Evolutionary conservation across 2,113 vertebrate species (phyloP).

Genomic region (Thunnus maccoyii): DNA sequence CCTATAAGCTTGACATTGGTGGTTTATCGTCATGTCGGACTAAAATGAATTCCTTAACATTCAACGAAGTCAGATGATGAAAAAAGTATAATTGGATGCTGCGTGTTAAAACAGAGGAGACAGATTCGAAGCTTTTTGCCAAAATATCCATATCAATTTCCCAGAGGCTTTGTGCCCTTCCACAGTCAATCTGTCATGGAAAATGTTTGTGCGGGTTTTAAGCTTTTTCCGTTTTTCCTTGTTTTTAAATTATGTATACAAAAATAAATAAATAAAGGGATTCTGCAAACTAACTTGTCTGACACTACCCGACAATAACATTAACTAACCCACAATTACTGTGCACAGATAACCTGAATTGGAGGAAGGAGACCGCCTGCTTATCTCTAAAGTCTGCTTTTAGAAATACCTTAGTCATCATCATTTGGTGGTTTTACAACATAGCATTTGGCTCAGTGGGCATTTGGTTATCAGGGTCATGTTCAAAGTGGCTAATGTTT

Average conservation of each 20-base stretch:
- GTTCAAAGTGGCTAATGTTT: conserved; percentile 82
- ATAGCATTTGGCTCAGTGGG: conserved; percentile 69
- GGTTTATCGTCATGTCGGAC: conserved; percentile 64
- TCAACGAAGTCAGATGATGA: conserved; percentile 25
- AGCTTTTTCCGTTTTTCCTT: neutral
- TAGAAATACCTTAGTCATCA: conserved; percentile 71
- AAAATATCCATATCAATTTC: conserved; percentile 41
- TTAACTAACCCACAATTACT: conserved; percentile 6
- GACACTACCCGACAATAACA: conserved; percentile 10
- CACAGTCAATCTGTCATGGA: conserved; percentile 1
- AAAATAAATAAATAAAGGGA: neutral
- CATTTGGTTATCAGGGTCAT: conserved; percentile 85
- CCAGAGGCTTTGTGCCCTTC: conserved; percentile 13
- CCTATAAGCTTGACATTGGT: conserved; percentile 78
- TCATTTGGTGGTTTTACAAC: conserved; percentile 74
- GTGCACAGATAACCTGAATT: conserved; percentile 24
- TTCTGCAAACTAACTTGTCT: neutral
- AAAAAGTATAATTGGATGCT: conserved; percentile 6
- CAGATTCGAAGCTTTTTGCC: conserved; percentile 14
- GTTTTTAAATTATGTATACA: neutral
- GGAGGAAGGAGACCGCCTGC: conserved; percentile 41
- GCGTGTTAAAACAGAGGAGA: conserved; percentile 10
- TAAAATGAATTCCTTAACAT: conserved; percentile 68
- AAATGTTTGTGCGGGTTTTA: neutral
- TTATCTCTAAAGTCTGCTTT: conserved; percentile 67